Base-by-base conservation (phyloP, 2,888 invertebrate species). In the Scrobipalpa atriplicella region DNA sequence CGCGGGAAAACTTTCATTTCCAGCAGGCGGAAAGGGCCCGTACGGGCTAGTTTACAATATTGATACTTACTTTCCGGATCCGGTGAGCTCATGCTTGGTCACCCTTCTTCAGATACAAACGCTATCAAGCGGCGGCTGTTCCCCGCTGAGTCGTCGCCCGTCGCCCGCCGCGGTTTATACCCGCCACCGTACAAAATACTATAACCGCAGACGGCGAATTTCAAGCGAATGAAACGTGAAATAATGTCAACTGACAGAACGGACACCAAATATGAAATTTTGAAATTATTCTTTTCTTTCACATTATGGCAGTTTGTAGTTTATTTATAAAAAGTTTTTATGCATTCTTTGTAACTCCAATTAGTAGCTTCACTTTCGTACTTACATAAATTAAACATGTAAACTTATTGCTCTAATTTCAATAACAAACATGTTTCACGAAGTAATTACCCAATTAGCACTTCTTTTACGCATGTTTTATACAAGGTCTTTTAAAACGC, bases 51-150 rank as follows among this genome's bases (percentile, higher is more conserved):
- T n/a, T n/a, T n/a, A n/a, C n/a, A n/a, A n/a, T n/a, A n/a, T n/a
- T n/a, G n/a, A 29, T 29, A 21, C 47, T 56, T 54, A 51, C 52
- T 43, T 38, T 21, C 19, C 52, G 10, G 16, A 2, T 16, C 18
- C 19, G 6, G 9, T 18, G 52, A 10, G 11, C 10, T 18, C 54
- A 54, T 19, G 58, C 10, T 51, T 74, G 72, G 76, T 61, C 69
- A 69, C 69, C 71, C 70, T 73, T 70, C 61, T 29, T 3, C 51
- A n/a, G 66, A 51, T 61, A 64, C 54, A 11, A 65, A 52, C 64
- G 64, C 67, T 78, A 79, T 78, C 67, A 77, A 77, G 76, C 71
- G 74, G 70, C 72, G 70, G 10, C 74, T 73, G 69, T 67, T 62
- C 64, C 18, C 62, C 47, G 47, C 62, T 47, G 39, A 60, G 65